Base-by-base conservation (phyloP, 2,113 vertebrate genomes). In the Oceanites oceanicus region DNA sequence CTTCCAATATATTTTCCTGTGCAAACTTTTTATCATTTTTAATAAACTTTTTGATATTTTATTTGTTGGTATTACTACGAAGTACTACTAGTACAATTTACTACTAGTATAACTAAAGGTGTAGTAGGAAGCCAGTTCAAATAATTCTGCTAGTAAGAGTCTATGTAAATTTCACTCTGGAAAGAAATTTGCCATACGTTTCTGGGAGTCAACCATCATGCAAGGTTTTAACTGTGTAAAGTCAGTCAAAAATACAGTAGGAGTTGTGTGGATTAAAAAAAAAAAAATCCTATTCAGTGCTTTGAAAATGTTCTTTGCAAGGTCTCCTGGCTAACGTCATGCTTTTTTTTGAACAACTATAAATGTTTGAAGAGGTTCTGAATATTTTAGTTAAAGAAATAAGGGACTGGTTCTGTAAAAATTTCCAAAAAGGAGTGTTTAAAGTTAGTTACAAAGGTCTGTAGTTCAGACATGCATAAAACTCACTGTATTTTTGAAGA, bases 371-470 rank as follows among this genome's bases (percentile, higher is more conserved):
- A 83, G 58, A 68, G 30, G 13, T 88, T 74, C 47, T 87, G 22
- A 87, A 70, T 70, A 29, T 32, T 91, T 74, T 89, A 91, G 91
- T 95, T 94, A 94, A 79, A 70, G 67, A 93, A 88, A 83, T 47
- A 26, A 82, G n/a, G 30, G 22, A 44, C 8, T 42, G 6, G 3
- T 45, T 94, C 73, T 91, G 16, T 52, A 92, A 90, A 87, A 84
- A 82, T 38, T 94, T 89, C 27, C 34, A 23, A 25, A 91, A 78
- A 78, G 3, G 6, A 44, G 15, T 72, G n/a, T 84, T 83, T 84
- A 74, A 91, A 84, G 32, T 81, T 91, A 85, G 29, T 52, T 32
- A 81, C 20, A 55, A 53, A 47, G 23, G 40, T 75, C 56, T 75
- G 15, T 58, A 74, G 32, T 81, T 94, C 38, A 92, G 23, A 36